Evolutionary conservation across 1,140 invertebrate species (phyloP).

Genomic region (Trichoplusia ni): DNA sequence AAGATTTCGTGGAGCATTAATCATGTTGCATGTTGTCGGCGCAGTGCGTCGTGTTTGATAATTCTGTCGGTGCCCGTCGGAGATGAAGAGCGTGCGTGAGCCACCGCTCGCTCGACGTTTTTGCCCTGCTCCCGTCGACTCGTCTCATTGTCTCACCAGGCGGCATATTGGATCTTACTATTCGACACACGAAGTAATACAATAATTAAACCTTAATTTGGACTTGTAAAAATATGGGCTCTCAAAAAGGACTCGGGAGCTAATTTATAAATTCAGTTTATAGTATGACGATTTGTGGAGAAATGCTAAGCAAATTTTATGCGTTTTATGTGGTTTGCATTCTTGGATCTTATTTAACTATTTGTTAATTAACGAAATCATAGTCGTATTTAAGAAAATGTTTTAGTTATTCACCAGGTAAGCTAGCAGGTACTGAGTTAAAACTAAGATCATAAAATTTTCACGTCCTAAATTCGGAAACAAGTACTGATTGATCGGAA

Average conservation of each 20-base stretch:
- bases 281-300: too few relatives aligned
- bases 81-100: slow-evolving; percentile 41
- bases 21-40: slow-evolving; percentile 61
- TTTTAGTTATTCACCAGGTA: too few relatives aligned
- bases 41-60: slow-evolving; percentile 34
- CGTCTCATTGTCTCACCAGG: slow-evolving; percentile 41
- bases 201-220: slow-evolving; percentile 44
- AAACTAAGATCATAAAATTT: too few relatives aligned
- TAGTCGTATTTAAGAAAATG: too few relatives aligned
- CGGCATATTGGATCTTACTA: slow-evolving; percentile 37
- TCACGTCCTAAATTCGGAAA: too few relatives aligned
- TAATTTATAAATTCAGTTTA: not conserved
- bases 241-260: not conserved
- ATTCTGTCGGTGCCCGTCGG: slow-evolving; percentile 29
- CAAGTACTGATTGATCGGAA: slow-evolving; percentile 52
- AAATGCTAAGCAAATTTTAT: too few relatives aligned
- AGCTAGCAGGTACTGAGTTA: too few relatives aligned
- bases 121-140: slow-evolving; percentile 27
- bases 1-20: slow-evolving; percentile 58
- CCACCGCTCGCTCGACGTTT: slow-evolving; percentile 12
- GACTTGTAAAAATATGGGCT: slow-evolving; percentile 30
- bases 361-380: too few relatives aligned
- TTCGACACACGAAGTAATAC: slow-evolving; percentile 35
- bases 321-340: too few relatives aligned
- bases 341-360: too few relatives aligned